A percentile compares a stretch with the other conserved stretches of the same genome.
phyloP scores from a whole-genome alignment of 2,797 vertebrate species.

The Halcyon leucocephala region DNA sequence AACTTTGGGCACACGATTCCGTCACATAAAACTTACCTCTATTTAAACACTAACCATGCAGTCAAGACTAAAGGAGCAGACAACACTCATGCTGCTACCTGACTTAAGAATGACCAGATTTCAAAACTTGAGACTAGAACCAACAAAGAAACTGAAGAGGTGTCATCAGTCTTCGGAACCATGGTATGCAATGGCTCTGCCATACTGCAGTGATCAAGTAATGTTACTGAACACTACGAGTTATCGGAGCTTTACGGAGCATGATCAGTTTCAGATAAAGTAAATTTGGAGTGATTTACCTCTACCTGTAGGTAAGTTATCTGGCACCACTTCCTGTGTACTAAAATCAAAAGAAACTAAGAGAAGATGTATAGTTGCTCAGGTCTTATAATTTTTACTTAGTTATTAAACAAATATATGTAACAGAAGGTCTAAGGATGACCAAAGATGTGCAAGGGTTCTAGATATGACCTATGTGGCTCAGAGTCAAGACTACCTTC shows the following conservation, averaged over 20 bases:
- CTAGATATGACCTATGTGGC: too few relatives aligned
- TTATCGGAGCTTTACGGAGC: neutral
- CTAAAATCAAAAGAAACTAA: neutral
- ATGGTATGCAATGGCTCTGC: neutral
- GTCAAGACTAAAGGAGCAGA: too few relatives aligned
- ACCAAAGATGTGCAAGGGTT: neutral
- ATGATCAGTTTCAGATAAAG: neutral
- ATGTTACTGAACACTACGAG: neutral
- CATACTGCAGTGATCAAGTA: neutral
- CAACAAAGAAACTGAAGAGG: neutral
- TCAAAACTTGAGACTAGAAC: neutral
- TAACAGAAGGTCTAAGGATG: neutral
- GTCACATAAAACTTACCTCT: too few relatives aligned
- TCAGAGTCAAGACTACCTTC: neutral
- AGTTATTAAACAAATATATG: neutral
- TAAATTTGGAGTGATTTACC: neutral
- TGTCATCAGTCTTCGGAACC: neutral
- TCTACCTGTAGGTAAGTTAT: neutral
- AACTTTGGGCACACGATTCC: too few relatives aligned
- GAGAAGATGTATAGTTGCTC: neutral
- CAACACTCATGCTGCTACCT: too few relatives aligned
- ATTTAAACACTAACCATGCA: too few relatives aligned
- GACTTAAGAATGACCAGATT: too few relatives aligned
- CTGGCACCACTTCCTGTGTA: neutral
- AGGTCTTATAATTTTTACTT: neutral